Conservation (phyloP, 2,113 vertebrate species). For the Aegotheles bennettii region DNA sequence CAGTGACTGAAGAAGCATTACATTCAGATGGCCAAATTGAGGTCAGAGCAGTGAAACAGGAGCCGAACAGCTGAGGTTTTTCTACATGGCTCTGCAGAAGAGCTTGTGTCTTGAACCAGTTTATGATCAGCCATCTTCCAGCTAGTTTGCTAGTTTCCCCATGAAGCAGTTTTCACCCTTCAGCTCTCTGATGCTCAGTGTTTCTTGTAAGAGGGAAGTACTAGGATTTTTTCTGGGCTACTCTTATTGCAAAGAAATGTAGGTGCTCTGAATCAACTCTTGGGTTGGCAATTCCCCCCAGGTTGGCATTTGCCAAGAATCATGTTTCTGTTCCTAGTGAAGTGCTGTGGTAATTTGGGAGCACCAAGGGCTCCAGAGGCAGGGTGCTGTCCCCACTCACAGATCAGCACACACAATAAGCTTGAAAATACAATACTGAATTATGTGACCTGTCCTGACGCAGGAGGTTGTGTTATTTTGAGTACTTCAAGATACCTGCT, state of each 20-base stretch:
- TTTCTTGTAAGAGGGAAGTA: background rate
- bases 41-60: background rate
- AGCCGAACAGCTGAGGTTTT: background rate
- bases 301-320: background rate
- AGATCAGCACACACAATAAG: background rate
- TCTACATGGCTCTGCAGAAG: background rate
- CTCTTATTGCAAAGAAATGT: background rate
- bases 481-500: background rate
- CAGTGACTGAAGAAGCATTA: background rate
- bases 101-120: background rate
- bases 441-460: background rate
- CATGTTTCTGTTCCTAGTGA: background rate
- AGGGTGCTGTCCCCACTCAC: background rate
- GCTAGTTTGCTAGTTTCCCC: background rate
- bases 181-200: background rate
- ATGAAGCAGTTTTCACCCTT: background rate
- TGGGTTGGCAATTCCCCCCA: background rate
- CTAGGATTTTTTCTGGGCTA: background rate
- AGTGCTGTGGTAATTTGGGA: background rate
- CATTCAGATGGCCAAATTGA: background rate
- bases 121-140: background rate
- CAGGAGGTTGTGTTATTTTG: background rate
- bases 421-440: background rate
- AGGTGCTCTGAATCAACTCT: background rate
- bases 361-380: background rate